Conservation (phyloP, 2,113 vertebrate genomes). For the Formicarius rufipectus region DNA sequence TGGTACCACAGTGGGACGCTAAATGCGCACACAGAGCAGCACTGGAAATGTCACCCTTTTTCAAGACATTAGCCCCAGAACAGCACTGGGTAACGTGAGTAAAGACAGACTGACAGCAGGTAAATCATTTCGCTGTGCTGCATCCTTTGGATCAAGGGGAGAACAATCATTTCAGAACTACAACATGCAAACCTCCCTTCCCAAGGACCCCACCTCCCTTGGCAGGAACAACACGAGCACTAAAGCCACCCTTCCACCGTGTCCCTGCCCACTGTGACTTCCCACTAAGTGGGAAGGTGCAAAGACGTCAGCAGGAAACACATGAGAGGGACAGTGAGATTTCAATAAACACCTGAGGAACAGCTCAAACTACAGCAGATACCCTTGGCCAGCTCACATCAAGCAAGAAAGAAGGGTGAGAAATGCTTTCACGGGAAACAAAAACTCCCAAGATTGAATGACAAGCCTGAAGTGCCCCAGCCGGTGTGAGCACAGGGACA, state of each 20-base stretch:
- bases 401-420: background rate
- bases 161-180: background rate
- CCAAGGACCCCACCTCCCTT: background rate
- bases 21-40: too few relatives aligned
- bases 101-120: fast-evolving
- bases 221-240: background rate
- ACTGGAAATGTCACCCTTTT: background rate
- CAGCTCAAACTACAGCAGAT: background rate
- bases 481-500: fast-evolving
- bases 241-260: background rate
- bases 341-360: background rate
- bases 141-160: background rate
- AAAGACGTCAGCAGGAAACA: background rate
- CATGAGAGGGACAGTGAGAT: background rate
- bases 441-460: background rate
- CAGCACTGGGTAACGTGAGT: background rate
- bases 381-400: background rate
- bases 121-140: fast-evolving
- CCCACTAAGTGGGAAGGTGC: background rate
- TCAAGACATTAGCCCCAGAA: fast-evolving
- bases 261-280: background rate
- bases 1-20: fast-evolving
- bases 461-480: fast-evolving
- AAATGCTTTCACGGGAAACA: background rate
- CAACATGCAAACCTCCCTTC: background rate